A percentile compares a stretch with the other conserved stretches of the same genome.
These are phyloP conservation scores for Drosophila histrio DNA, from an alignment of 2,888 invertebrate genomes.

Conservation along the genomic window DNA sequence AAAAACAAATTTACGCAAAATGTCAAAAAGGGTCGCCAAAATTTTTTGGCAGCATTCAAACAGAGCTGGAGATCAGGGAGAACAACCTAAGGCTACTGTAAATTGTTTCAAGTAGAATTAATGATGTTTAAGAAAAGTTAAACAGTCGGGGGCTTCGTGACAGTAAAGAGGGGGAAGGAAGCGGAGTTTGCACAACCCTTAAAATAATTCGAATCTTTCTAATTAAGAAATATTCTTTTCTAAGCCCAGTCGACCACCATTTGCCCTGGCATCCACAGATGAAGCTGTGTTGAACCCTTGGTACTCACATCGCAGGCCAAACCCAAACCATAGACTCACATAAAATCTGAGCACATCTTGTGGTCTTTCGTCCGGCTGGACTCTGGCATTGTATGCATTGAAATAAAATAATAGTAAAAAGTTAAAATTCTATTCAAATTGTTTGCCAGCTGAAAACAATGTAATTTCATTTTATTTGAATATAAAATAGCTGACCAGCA, in stretches of 20 bases:
- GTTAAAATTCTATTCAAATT: conserved; percentile 82
- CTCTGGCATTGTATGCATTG: conserved; percentile 68
- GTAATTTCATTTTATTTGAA: conserved; percentile 82
- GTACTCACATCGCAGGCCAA: neutral
- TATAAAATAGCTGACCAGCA: conserved; percentile 67
- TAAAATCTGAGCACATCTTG: conserved; percentile 25
- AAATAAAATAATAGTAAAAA: conserved; percentile 82
- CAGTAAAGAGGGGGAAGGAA: neutral
- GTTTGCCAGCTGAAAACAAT: conserved; percentile 82
- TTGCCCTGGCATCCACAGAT: conserved; percentile 42
- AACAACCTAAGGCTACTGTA: conserved; percentile 61
- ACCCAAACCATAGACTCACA: conserved; percentile 15
- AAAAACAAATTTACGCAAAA: conserved; percentile 33
- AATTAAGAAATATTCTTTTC: conserved; percentile 75
- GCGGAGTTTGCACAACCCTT: conserved; percentile 55
- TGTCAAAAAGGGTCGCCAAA: conserved; percentile 65
- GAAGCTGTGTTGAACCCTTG: conserved; percentile 61
- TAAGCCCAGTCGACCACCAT: conserved; percentile 61
- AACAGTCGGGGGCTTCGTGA: neutral
- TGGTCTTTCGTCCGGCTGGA: conserved; percentile 52
- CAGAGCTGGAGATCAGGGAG: neutral
- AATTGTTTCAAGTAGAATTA: conserved; percentile 72
- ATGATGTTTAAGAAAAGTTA: conserved; percentile 67
- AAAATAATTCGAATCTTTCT: conserved; percentile 69
- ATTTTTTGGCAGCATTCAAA: conserved; percentile 39